Conservation (phyloP, 2,888 invertebrate genomes). For the Tachina lurida region DNA sequence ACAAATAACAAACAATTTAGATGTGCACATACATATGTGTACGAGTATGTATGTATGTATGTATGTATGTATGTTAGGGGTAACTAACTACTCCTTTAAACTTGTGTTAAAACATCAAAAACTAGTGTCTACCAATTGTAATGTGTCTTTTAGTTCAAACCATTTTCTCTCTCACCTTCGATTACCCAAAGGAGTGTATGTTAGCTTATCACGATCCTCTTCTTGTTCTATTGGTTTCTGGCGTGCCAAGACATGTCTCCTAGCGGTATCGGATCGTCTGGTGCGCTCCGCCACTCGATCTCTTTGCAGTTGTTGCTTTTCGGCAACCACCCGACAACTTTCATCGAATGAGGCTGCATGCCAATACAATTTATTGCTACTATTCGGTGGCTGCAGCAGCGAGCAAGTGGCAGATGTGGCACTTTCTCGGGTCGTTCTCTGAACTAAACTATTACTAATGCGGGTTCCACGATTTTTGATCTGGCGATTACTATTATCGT, state of each 20-base stretch:
- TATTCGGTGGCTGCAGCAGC: constrained; percentile 86
- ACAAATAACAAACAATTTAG: constrained; percentile 16
- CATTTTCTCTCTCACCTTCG: constrained; percentile 76
- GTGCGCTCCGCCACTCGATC: constrained; percentile 86
- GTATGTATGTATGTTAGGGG: not conserved
- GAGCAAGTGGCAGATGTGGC: constrained; percentile 77
- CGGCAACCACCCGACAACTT: constrained; percentile 83
- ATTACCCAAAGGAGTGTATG: constrained; percentile 77
- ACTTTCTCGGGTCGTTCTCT: constrained; percentile 82
- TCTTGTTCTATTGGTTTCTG: constrained; percentile 91
- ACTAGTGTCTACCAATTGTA: constrained; percentile 3
- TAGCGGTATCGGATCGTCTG: constrained; percentile 85
- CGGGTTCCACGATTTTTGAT: constrained; percentile 77
- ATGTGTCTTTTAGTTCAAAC: not conserved
- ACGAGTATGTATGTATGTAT: too few relatives aligned
- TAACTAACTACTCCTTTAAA: not conserved
- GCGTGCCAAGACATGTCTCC: constrained; percentile 89
- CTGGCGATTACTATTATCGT: constrained; percentile 77
- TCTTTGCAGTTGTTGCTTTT: constrained; percentile 75
- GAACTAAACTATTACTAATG: constrained; percentile 80
- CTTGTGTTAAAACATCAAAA: not conserved
- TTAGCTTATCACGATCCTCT: constrained; percentile 79
- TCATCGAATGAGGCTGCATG: constrained; percentile 93
- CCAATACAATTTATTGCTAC: constrained; percentile 85
- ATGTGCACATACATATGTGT: not conserved